phyloP scores from a whole-genome alignment of 2,888 invertebrate genomes.

The Brachylomia viminalis region DNA sequence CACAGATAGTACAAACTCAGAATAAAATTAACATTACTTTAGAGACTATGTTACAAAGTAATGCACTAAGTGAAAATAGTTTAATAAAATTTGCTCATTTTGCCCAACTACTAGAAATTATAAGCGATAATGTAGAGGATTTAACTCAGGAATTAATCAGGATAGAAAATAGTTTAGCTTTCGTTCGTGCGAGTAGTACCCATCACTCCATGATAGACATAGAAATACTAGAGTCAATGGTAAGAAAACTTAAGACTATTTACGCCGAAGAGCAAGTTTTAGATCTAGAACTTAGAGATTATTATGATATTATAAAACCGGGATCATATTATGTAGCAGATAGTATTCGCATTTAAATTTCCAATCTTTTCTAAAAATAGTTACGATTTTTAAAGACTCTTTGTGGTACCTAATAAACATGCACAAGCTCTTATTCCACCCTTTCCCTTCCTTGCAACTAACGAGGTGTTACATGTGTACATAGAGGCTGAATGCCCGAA shows the following conservation, averaged over 20 bases:
- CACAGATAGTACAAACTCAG: background rate
- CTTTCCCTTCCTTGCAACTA: constrained; percentile 2
- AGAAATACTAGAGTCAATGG: background rate
- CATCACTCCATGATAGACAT: background rate
- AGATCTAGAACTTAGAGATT: background rate
- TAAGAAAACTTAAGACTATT: background rate
- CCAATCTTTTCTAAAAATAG: background rate
- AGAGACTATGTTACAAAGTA: background rate
- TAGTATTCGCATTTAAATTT: background rate
- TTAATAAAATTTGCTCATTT: background rate
- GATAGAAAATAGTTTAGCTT: background rate
- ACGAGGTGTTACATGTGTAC: no score
- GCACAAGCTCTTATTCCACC: constrained; percentile 5
- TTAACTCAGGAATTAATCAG: background rate
- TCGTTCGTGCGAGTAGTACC: no score
- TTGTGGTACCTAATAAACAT: constrained; percentile 9
- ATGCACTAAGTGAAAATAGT: background rate
- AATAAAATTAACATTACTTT: background rate
- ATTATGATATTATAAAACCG: background rate
- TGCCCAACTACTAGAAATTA: no score
- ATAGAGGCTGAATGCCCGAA: no score
- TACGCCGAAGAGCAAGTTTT: background rate
- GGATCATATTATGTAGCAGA: background rate
- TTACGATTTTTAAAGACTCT: constrained; percentile 4
- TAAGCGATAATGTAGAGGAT: background rate